phyloP scores from a whole-genome alignment of 2,797 vertebrate genomes.

The Tapera naevia region DNA sequence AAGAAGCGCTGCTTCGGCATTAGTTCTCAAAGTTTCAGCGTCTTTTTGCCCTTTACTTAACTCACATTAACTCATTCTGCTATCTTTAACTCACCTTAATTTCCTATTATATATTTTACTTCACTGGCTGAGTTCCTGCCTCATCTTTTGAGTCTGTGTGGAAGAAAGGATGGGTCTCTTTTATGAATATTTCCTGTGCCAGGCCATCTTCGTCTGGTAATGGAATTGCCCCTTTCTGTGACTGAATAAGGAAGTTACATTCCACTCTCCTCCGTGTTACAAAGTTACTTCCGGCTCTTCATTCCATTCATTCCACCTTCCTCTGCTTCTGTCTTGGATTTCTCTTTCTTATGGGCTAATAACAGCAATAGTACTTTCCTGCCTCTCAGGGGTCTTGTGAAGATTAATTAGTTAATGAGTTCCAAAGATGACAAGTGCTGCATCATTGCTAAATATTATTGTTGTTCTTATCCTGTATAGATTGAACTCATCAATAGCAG shows the following conservation, averaged over 20 bases:
- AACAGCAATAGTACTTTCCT: conserved; percentile 61
- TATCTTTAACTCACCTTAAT: not conserved
- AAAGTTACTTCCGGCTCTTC: conserved; percentile 58
- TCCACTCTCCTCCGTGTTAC: not conserved
- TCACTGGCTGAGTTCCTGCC: not conserved
- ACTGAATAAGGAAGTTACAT: conserved; percentile 17
- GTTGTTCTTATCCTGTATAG: conserved; percentile 74
- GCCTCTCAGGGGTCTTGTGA: conserved; percentile 59
- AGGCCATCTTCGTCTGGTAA: not conserved
- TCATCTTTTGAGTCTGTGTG: not conserved
- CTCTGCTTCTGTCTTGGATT: conserved; percentile 43
- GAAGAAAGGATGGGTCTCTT: not conserved
- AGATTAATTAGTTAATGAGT: conserved; percentile 70
- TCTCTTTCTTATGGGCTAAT: conserved; percentile 57
- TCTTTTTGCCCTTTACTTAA: not conserved
- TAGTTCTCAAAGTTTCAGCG: not conserved
- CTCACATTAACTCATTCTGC: not conserved
- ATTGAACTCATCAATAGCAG: conserved; percentile 78
- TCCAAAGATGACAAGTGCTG: conserved; percentile 60
- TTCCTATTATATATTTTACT: conserved; percentile 5
- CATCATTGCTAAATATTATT: conserved; percentile 74
- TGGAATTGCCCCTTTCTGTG: conserved; percentile 11
- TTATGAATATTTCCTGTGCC: not conserved
- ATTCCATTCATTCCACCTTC: conserved; percentile 34
- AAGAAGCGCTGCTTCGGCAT: not conserved